Evolutionary conservation across 2,113 vertebrate genomes (phyloP).

Genomic region (Bettongia penicillata): DNA sequence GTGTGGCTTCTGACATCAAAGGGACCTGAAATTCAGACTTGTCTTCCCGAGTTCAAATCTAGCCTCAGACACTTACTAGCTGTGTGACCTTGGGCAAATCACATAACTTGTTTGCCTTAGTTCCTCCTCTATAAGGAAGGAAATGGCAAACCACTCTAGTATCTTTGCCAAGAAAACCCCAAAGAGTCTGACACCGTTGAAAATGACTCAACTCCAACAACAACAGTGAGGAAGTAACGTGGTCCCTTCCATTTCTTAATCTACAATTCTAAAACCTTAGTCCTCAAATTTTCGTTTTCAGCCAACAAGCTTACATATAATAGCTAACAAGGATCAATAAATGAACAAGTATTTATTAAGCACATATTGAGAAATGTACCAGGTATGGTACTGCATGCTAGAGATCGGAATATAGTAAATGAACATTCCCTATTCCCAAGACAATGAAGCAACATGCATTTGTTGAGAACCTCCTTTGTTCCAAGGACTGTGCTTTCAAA

Average conservation of each 20-base stretch:
- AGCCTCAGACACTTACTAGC: background rate
- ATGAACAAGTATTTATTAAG: background rate
- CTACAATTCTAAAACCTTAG: background rate
- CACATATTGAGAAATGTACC: background rate
- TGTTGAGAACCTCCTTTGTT: background rate
- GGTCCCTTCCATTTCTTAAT: background rate
- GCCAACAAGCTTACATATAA: background rate
- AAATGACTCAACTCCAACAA: background rate
- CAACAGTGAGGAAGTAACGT: background rate
- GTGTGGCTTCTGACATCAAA: background rate
- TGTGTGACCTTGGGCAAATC: background rate
- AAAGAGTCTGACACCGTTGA: background rate
- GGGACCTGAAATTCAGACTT: background rate
- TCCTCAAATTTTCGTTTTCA: background rate
- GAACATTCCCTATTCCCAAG: background rate
- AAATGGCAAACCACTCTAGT: background rate
- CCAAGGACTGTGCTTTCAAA: background rate
- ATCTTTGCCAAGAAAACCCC: background rate
- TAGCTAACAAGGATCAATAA: background rate
- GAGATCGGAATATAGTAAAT: background rate
- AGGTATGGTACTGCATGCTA: background rate
- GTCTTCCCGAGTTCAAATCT: background rate
- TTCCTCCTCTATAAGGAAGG: background rate
- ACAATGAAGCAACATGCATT: background rate
- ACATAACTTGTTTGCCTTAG: background rate